phyloP scores from a whole-genome alignment of 2,888 invertebrate genomes.

The Hypercompe scribonia region DNA sequence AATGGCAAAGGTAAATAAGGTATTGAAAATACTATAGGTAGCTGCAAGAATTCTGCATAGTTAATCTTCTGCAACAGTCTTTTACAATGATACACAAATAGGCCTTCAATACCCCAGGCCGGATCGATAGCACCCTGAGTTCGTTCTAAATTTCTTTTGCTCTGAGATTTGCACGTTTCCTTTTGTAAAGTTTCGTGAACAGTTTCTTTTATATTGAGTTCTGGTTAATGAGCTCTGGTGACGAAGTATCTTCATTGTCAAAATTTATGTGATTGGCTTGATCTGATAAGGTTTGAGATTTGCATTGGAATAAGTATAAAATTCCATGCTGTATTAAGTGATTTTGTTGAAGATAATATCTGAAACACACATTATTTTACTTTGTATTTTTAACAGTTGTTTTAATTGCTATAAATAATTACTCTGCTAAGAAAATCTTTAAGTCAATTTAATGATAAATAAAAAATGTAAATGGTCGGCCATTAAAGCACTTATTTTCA shows the following conservation, averaged over 20 bases:
- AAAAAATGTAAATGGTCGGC: no score
- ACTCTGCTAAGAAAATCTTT: no score
- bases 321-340: no score
- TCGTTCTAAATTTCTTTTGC: conserved; percentile 39
- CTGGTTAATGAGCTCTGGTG: conserved; percentile 42
- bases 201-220: conserved; percentile 38
- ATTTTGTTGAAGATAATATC: neutral
- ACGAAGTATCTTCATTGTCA: conserved; percentile 25
- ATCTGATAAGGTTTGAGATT: conserved; percentile 15
- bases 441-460: no score
- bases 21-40: neutral
- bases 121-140: conserved; percentile 42
- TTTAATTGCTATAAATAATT: no score
- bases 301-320: conserved; percentile 6
- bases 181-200: conserved; percentile 31
- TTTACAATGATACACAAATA: conserved; percentile 30
- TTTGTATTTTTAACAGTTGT: no score
- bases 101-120: conserved; percentile 37
- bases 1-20: no score
- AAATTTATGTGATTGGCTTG: conserved; percentile 25
- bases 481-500: no score
- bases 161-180: conserved; percentile 33
- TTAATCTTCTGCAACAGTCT: conserved; percentile 27
- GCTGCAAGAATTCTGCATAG: neutral
- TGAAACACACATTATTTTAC: neutral